These are phyloP conservation scores for Bathybates hornii DNA, from an alignment of 2,113 vertebrate genomes.

Conservation along the genomic window DNA sequence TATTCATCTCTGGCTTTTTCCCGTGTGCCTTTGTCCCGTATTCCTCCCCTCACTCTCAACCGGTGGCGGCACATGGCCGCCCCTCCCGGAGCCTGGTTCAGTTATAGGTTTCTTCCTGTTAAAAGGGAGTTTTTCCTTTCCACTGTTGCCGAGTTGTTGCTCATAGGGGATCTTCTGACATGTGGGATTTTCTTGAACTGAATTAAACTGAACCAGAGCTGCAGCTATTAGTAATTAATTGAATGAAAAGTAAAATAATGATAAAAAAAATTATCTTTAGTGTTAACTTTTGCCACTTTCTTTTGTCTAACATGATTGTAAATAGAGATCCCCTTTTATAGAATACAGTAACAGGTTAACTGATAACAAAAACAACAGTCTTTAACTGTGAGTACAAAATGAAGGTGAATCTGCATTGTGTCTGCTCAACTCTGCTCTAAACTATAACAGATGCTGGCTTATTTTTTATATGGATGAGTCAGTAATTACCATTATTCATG, in stretches of 20 bases:
- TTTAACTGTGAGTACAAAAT: neutral
- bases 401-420: neutral
- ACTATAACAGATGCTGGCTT: neutral
- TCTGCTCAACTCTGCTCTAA: neutral
- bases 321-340: neutral
- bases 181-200: neutral
- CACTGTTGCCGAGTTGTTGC: neutral
- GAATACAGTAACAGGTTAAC: neutral
- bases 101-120: neutral
- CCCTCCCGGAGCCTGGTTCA: neutral
- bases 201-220: neutral
- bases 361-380: neutral
- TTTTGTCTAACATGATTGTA: neutral
- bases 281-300: neutral
- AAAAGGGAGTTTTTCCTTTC: neutral
- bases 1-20: neutral
- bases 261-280: neutral
- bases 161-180: neutral
- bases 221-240: neutral
- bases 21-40: neutral
- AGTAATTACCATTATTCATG: neutral
- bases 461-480: neutral
- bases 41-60: neutral
- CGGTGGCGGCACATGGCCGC: neutral
- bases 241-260: neutral